phyloP scores from a whole-genome alignment of 2,888 invertebrate genomes.

The Acanthosoma haemorrhoidale region DNA sequence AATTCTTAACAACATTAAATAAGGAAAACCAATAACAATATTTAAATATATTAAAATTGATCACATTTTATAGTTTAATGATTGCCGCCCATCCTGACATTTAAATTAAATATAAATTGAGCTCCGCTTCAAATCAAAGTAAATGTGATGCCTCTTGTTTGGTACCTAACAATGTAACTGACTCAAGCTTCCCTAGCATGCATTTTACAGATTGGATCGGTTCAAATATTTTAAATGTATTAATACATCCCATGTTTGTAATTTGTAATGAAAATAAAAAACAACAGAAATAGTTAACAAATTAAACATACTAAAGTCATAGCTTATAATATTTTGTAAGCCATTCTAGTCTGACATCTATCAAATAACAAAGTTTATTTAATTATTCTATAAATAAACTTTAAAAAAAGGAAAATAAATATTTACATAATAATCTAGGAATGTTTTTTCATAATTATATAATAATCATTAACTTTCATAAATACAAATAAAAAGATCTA shows the following conservation, averaged over 20 bases:
- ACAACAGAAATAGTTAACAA: slow-evolving; percentile 9
- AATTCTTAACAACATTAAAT: slow-evolving; percentile 22
- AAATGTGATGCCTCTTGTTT: slow-evolving; percentile 36
- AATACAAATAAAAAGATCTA: slow-evolving; percentile 41
- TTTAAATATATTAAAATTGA: slow-evolving; percentile 15
- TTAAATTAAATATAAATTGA: slow-evolving; percentile 22
- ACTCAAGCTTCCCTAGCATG: slow-evolving; percentile 29
- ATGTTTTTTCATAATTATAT: slow-evolving; percentile 41
- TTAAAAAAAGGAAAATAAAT: slow-evolving; percentile 41
- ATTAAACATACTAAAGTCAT: slow-evolving; percentile 36
- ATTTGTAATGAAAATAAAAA: slow-evolving; percentile 21
- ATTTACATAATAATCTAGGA: slow-evolving; percentile 42
- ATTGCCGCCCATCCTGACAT: slow-evolving; percentile 31
- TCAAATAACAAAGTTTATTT: slow-evolving; percentile 38
- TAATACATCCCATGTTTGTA: slow-evolving; percentile 39
- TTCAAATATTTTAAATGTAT: slow-evolving; percentile 36
- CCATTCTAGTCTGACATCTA: slow-evolving; percentile 38
- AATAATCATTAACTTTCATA: slow-evolving; percentile 38
- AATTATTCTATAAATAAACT: slow-evolving; percentile 41
- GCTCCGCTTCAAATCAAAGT: slow-evolving; percentile 9
- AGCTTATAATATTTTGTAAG: slow-evolving; percentile 34
- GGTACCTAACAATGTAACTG: slow-evolving; percentile 38
- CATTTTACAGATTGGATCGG: slow-evolving; percentile 36
- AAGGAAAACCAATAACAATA: slow-evolving; percentile 18
- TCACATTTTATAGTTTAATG: slow-evolving; percentile 20